Percentiles rank a stretch among this genome's conserved stretches.
Evolutionary conservation across 2,113 vertebrate species (phyloP).

Genomic region (Tachycineta bicolor): DNA sequence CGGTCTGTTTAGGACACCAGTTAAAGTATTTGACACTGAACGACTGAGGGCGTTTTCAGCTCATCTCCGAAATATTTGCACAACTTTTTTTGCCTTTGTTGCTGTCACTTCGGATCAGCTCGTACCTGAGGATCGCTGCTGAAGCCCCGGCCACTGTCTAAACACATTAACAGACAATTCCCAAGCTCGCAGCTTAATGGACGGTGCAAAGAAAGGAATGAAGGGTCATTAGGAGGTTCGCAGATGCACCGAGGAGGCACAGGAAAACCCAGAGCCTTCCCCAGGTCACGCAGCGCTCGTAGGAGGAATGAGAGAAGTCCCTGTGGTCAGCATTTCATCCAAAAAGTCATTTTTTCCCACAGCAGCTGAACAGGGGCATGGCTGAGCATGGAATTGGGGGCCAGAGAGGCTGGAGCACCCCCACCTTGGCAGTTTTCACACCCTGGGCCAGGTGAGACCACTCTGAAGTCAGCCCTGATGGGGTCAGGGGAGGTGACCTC

Average conservation of each 20-base stretch:
- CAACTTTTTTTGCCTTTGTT: neutral
- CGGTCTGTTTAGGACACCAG: neutral
- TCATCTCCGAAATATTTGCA: neutral
- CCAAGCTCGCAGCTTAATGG: neutral
- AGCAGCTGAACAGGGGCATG: neutral
- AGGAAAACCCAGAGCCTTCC: neutral
- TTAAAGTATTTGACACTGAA: neutral
- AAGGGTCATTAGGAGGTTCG: neutral
- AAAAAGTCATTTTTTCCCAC: neutral
- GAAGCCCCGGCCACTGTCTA: neutral
- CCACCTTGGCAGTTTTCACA: neutral
- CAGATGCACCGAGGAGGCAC: neutral
- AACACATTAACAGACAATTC: neutral
- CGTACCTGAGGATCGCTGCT: neutral
- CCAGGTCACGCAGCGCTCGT: neutral
- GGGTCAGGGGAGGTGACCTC: neutral
- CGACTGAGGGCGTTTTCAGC: neutral
- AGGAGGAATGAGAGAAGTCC: accelerated
- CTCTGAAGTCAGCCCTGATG: neutral
- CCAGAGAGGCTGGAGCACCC: neutral
- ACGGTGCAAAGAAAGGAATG: neutral
- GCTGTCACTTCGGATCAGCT: neutral
- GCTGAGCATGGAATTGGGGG: neutral
- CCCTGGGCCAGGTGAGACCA: too few species aligned
- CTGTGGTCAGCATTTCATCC: neutral